Base-by-base conservation (phyloP, 1,140 invertebrate genomes). In the Drosophila simulans region DNA sequence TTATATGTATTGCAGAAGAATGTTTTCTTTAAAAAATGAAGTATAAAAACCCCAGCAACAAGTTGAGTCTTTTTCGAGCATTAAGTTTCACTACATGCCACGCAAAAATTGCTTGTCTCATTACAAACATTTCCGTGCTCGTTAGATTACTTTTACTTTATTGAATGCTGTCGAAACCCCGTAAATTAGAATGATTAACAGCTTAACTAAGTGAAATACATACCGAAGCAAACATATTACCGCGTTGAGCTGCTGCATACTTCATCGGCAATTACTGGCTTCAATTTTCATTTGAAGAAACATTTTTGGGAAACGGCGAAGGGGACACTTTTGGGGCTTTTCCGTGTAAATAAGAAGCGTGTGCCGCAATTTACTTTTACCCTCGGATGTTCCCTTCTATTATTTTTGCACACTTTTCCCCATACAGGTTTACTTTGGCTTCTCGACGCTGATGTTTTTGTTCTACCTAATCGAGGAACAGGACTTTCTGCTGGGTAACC, bases 391-490 rank as follows among this genome's bases (percentile, higher is more conserved):
- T 51, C 15, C 27, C n/a, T 51, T 13, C 39, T 5, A 11, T n/a
- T 15, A 51, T 34, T 51, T 51, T 31, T 11, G 2, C 46, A n/a
- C 51, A 53, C 56, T 59, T 62, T 56, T 20, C 51, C 49, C 46
- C 22, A 52, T 54, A 8, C 59, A 90, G 88, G 55, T 81, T 48
- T 91, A 91, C 70, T 91, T 91, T 79, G 83, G 89, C 48, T 65
- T 91, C 57, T 91, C 88, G 10, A 89, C 80, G 27, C 60, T 91
- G 31, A 84, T 91, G 74, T 75, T 91, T 63, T 58, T 86, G 53
- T 79, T 83, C 34, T 89, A 91, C 56, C 37, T 91, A 20, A 49
- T 49, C 43, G 84, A 91, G 73, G 89, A 91, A 51, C 75, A 91
- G 73, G 89, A 82, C 12, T 91, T 88, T 62, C 51, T 91, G 40